Percentiles rank a stretch among this genome's conserved stretches.
Evolutionary conservation across 1,140 invertebrate genomes (phyloP).

Genomic region (Drosophila asahinai): DNA sequence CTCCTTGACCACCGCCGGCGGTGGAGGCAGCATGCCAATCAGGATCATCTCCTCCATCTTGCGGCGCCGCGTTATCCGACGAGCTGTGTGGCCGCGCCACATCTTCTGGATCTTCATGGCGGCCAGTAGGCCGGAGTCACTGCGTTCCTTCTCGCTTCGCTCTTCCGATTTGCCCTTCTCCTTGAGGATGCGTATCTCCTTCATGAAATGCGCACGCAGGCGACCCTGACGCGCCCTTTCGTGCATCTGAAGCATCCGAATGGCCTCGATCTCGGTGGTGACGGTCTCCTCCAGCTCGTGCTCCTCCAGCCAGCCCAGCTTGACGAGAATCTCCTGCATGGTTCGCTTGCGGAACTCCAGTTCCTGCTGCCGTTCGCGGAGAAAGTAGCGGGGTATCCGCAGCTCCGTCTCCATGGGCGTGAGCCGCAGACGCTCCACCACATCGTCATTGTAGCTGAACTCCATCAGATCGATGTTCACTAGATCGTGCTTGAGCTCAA

Average conservation of each 20-base stretch:
- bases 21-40: conserved; percentile 90
- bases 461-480: conserved; percentile 94
- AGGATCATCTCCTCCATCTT: conserved; percentile 94
- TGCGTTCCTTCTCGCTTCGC: conserved; percentile 86
- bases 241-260: conserved; percentile 94
- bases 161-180: conserved; percentile 89
- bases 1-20: conserved; percentile 69
- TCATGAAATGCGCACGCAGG: conserved; percentile 94
- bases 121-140: conserved; percentile 86
- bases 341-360: conserved; percentile 87
- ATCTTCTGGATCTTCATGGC: conserved; percentile 93
- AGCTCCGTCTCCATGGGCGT: conserved; percentile 90
- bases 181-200: conserved; percentile 92
- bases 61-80: conserved; percentile 89
- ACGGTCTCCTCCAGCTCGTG: conserved; percentile 87
- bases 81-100: conserved; percentile 92
- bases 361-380: conserved; percentile 88
- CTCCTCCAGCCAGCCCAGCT: conserved; percentile 89
- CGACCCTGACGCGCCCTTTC: conserved; percentile 96
- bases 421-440: conserved; percentile 87
- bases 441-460: conserved; percentile 94
- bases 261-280: conserved; percentile 93
- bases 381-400: conserved; percentile 89
- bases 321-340: conserved; percentile 89
- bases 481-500: conserved; percentile 93